Conservation (phyloP, 2,113 vertebrate genomes). For the Phylloscopus whistleri region DNA sequence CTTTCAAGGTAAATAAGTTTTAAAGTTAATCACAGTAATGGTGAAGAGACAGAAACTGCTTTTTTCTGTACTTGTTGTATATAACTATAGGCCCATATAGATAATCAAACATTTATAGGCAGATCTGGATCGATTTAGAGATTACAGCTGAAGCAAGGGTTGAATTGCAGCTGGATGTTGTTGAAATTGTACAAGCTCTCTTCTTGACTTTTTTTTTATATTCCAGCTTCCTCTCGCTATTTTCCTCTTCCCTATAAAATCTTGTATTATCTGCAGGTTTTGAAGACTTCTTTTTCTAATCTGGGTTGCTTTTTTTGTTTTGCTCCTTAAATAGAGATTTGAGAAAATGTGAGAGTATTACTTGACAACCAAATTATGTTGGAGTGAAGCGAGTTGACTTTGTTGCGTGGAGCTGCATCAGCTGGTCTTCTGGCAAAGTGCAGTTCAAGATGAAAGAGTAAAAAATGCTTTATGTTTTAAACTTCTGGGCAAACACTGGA, state of each 20-base stretch:
- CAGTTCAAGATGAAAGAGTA: not conserved
- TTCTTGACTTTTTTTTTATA: conserved; percentile 40
- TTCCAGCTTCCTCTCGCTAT: conserved; percentile 38
- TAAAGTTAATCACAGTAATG: not conserved
- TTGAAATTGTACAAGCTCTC: conserved; percentile 48
- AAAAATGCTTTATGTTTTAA: not conserved
- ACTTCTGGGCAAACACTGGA: not conserved
- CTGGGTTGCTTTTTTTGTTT: conserved; percentile 23
- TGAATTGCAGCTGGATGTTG: conserved; percentile 59
- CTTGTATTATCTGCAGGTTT: conserved; percentile 56
- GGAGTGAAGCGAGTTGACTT: not conserved
- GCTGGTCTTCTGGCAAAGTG: not conserved
- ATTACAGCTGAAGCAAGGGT: conserved; percentile 42
- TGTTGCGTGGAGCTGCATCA: not conserved
- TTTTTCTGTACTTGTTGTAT: not conserved
- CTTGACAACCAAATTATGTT: not conserved
- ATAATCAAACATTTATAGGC: conserved; percentile 23
- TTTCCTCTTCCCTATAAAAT: conserved; percentile 34
- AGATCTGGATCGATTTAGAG: conserved; percentile 15
- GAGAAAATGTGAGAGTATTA: conserved; percentile 14
- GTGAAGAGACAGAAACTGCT: not conserved
- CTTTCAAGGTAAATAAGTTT: conserved; percentile 58
- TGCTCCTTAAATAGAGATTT: conserved; percentile 31
- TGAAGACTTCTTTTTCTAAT: conserved; percentile 24
- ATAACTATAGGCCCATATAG: not conserved